These are phyloP conservation scores for Gambusia affinis DNA, from an alignment of 2,113 vertebrate genomes.

Conservation along the genomic window DNA sequence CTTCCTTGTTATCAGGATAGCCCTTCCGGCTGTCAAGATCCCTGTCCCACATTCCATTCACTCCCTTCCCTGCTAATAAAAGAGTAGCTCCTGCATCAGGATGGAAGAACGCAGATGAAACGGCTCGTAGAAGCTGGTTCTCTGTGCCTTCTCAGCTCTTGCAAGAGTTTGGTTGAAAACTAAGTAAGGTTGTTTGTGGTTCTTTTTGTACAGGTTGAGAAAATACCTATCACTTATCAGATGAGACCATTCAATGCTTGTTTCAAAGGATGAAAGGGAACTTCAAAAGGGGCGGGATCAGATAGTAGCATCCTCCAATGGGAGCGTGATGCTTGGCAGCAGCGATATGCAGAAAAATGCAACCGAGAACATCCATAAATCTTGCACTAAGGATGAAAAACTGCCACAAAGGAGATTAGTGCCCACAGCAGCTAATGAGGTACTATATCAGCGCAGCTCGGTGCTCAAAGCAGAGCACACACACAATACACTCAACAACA, in stretches of 20 bases:
- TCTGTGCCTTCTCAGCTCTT: too few species aligned
- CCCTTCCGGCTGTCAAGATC: too few species aligned
- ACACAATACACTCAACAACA: neutral
- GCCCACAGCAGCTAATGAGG: slow-evolving; percentile 83
- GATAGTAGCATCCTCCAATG: slow-evolving; percentile 57
- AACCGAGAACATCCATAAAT: slow-evolving; percentile 85
- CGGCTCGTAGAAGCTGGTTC: too few species aligned
- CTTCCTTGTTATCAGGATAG: too few species aligned
- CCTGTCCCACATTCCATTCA: too few species aligned
- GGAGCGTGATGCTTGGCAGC: slow-evolving; percentile 81
- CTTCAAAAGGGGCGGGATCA: slow-evolving; percentile 34
- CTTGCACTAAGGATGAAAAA: slow-evolving; percentile 85
- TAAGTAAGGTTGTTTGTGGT: too few species aligned
- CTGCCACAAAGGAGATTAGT: slow-evolving; percentile 85
- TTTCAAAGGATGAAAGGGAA: slow-evolving; percentile 7
- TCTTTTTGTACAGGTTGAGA: too few species aligned
- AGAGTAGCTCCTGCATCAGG: too few species aligned
- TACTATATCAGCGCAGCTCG: slow-evolving; percentile 72
- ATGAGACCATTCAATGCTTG: slow-evolving; percentile 36
- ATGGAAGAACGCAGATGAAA: too few species aligned
- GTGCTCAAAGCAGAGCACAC: slow-evolving; percentile 51
- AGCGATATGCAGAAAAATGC: slow-evolving; percentile 66
- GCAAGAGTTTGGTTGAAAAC: too few species aligned
- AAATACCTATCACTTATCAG: slow-evolving; percentile 12
- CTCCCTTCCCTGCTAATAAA: too few species aligned